Evolutionary conservation across 2,888 invertebrate species (phyloP).

Genomic region (Melipona beecheii): DNA sequence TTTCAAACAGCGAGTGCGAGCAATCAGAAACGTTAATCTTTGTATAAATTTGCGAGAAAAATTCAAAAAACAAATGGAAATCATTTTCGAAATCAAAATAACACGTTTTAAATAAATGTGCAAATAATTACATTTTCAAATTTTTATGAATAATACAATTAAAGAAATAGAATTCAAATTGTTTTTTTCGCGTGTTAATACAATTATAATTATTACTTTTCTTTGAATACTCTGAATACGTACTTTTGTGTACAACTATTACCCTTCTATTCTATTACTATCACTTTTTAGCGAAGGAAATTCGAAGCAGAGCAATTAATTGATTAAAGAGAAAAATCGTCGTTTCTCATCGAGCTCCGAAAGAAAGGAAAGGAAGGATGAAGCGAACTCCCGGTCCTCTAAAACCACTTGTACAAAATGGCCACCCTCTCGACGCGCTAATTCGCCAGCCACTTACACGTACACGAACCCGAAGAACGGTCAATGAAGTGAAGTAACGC

Average conservation of each 20-base stretch:
- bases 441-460: background rate
- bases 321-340: background rate
- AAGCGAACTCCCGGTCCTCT: background rate
- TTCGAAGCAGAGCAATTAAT: background rate
- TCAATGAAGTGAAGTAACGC: background rate
- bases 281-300: background rate
- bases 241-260: too few species aligned
- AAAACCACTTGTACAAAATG: background rate
- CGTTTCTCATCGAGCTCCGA: background rate
- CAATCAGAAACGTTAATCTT: fast-evolving
- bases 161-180: too few species aligned
- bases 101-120: too few species aligned
- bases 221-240: too few species aligned
- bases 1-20: background rate
- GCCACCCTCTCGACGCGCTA: background rate
- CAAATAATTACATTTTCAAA: too few species aligned
- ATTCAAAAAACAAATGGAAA: too few species aligned
- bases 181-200: too few species aligned
- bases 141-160: too few species aligned
- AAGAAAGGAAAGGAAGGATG: background rate
- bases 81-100: too few species aligned
- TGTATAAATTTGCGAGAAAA: too few species aligned
- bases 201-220: too few species aligned
- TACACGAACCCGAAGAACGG: background rate
- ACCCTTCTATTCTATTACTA: too few species aligned